These are phyloP conservation scores for Sandelia bainsii DNA, from an alignment of 2,797 vertebrate genomes.

Conservation along the genomic window DNA sequence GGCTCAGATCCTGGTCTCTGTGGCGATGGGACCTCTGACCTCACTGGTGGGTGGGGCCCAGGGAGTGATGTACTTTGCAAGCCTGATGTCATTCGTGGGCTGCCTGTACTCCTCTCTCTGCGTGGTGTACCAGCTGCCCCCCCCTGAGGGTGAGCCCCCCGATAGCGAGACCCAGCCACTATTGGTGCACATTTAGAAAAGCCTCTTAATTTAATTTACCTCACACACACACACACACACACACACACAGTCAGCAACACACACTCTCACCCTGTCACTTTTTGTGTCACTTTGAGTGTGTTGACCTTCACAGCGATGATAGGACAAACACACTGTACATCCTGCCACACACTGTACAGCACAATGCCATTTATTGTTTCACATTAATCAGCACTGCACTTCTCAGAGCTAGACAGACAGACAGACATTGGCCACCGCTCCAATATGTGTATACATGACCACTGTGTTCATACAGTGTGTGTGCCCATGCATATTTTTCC, in stretches of 20 bases:
- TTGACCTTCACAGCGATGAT: conserved; percentile 58
- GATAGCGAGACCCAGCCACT: conserved; percentile 92
- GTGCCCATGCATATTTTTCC: conserved; percentile 68
- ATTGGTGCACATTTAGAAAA: conserved; percentile 85
- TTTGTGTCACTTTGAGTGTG: conserved; percentile 59
- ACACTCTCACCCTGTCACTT: conserved; percentile 33
- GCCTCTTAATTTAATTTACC: conserved; percentile 56
- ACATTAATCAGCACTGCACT: conserved; percentile 55
- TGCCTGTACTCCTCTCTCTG: conserved; percentile 97
- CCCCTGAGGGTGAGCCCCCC: conserved; percentile 86
- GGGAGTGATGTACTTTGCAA: conserved; percentile 98
- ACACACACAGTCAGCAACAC: conserved; percentile 27
- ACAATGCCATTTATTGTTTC: conserved; percentile 57
- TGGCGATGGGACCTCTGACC: conserved; percentile 96
- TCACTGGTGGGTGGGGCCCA: conserved; percentile 95
- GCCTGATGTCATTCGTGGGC: conserved; percentile 95
- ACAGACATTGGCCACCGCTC: conserved; percentile 74
- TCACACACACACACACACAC: conserved; percentile 38
- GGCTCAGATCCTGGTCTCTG: conserved; percentile 96
- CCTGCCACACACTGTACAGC: conserved; percentile 75
- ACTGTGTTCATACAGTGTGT: conserved; percentile 76
- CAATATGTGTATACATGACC: conserved; percentile 68
- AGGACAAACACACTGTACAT: conserved; percentile 58
- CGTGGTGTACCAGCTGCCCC: conserved; percentile 92
- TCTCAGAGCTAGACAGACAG: conserved; percentile 74